These are phyloP conservation scores for Hemiscyllium ocellatum DNA, from an alignment of 2,113 vertebrate species.

Conservation along the genomic window DNA sequence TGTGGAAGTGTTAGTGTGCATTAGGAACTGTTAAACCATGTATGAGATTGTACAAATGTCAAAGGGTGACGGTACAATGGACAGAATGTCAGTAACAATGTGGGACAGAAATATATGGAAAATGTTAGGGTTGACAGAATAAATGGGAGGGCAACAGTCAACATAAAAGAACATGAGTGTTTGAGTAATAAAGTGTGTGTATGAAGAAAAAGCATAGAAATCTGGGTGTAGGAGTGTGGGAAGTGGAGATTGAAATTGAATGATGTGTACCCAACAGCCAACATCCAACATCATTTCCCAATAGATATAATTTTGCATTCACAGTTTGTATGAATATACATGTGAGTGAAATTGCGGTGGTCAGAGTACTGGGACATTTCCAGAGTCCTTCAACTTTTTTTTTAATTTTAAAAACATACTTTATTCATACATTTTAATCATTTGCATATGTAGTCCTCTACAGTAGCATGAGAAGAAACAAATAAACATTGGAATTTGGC, in stretches of 20 bases:
- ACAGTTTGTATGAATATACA: background rate
- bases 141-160: too few species aligned
- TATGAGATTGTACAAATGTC: background rate
- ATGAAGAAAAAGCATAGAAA: background rate
- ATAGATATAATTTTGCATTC: background rate
- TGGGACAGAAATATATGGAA: background rate
- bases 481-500: too few species aligned
- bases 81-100: background rate
- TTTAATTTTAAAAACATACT: too few species aligned
- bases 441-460: too few species aligned
- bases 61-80: background rate
- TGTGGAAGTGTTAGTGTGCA: background rate
- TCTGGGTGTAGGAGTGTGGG: background rate
- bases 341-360: background rate
- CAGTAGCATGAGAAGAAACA: too few species aligned
- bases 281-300: background rate
- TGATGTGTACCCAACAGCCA: too few species aligned
- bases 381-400: too few species aligned
- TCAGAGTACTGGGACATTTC: background rate
- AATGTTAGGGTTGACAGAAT: background rate
- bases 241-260: background rate
- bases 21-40: background rate
- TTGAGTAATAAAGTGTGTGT: background rate
- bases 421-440: too few species aligned
- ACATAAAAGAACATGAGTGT: background rate